Evolutionary conservation across 2,888 invertebrate genomes (phyloP), one percentile per base, ranked within the genome.

Genomic region (Ormyrus pomaceus): DNA sequence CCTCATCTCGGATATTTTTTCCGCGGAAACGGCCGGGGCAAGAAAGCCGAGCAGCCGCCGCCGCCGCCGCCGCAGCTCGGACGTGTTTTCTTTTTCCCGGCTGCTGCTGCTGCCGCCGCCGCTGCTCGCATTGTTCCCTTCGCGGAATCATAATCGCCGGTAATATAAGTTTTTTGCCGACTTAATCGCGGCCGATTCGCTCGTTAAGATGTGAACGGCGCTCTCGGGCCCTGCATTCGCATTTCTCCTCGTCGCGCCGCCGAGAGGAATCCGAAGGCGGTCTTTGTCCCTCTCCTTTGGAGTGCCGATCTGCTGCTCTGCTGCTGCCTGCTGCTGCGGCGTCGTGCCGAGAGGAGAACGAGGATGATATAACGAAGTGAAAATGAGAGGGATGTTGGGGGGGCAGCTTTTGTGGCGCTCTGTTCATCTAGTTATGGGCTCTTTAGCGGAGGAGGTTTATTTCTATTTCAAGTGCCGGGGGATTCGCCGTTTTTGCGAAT

Each of bases 221-320:
- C 46, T 80, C 83, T 34, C 81, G 81, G 84, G 83, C 82, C 82
- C 81, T n/a, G 6, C 50, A 19, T 78, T 83, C 81, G 86, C 88
- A 87, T 87, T 87, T 88, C 86, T 88, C 84, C 86, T 87, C 87
- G 87, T 87, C 87, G 83, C 77, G 68, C 80, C 83, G 6, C n/a
- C 62, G 6, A 34, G 77, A 85, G 85, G 87, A 87, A 87, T 88
- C 86, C 83, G 74, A 82, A 76, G 81, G 80, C 79, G 68, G 51
- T 13, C 10, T 10, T 48, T 19, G 8, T 8, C 11, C 13, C 45
- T 46, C 51, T 65, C 13, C 34, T 58, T 34, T 48, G 45, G 34
- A 7, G 3, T 19, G 59, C 10, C 59, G 34, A 34, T 34, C 50
- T 68, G 45, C 45, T 45, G 11, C 6, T 61, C 34, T 46, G 46